These are phyloP conservation scores for Abscondita cerata DNA, from an alignment of 2,888 invertebrate genomes.

Conservation along the genomic window DNA sequence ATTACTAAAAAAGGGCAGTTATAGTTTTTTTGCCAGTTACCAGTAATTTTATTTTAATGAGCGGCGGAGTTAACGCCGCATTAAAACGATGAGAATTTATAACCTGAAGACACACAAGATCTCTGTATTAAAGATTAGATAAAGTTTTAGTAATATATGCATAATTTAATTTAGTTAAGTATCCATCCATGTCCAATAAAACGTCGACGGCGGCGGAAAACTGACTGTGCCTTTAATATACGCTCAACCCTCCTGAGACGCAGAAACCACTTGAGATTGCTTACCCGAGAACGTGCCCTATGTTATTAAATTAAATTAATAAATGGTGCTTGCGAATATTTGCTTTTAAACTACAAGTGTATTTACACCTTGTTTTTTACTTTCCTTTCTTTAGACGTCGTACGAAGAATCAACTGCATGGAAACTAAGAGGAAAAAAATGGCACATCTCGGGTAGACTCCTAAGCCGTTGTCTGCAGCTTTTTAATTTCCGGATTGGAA, in stretches of 20 bases:
- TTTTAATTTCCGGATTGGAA: too few species aligned
- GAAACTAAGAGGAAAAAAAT: too few species aligned
- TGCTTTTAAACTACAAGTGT: constrained; percentile 16
- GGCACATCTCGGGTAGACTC: too few species aligned
- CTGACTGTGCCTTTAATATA: constrained; percentile 12
- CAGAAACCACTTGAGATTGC: constrained; percentile 26
- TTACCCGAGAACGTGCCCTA: constrained; percentile 29
- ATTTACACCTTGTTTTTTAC: constrained; percentile 4
- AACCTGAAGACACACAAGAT: constrained; percentile 20
- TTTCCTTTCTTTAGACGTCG: too few species aligned
- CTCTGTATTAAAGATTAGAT: constrained; percentile 28
- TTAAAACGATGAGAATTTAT: constrained; percentile 32
- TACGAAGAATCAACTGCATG: too few species aligned
- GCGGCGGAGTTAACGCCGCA: constrained; percentile 19
- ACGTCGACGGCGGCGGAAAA: constrained; percentile 14
- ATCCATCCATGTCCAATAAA: constrained; percentile 34
- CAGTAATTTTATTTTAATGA: constrained; percentile 20
- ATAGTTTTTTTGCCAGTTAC: background rate
- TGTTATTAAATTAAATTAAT: constrained; percentile 39
- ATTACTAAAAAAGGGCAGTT: background rate
- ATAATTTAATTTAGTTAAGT: constrained; percentile 37
- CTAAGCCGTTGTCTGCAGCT: too few species aligned
- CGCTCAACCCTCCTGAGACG: constrained; percentile 9
- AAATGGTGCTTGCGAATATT: constrained; percentile 32
- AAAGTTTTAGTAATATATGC: constrained; percentile 31